Conservation (phyloP, 2,888 invertebrate genomes). For the Mermis nigrescens region DNA sequence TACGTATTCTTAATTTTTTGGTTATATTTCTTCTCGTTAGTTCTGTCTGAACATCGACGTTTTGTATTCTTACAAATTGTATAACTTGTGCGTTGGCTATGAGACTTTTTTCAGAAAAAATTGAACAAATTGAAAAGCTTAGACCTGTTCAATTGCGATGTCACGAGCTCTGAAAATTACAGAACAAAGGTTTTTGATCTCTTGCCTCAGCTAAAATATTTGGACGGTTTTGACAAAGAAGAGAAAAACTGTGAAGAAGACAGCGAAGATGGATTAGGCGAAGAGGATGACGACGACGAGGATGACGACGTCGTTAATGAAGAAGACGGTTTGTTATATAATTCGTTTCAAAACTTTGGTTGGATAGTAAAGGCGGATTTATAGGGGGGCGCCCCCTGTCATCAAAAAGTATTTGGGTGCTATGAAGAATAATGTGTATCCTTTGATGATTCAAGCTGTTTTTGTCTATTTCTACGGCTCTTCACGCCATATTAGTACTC, state of each 20-base stretch:
- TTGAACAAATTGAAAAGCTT: conserved; percentile 62
- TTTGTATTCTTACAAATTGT: too few species aligned
- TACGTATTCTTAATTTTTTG: too few species aligned
- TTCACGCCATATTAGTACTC: too few species aligned
- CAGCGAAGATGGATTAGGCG: conserved; percentile 46
- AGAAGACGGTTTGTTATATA: background rate
- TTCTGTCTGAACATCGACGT: too few species aligned
- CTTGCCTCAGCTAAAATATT: conserved; percentile 65
- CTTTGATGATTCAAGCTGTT: too few species aligned
- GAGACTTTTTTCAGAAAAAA: conserved; percentile 51
- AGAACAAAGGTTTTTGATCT: conserved; percentile 76
- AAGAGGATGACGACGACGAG: conserved; percentile 26
- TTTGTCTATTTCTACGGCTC: too few species aligned
- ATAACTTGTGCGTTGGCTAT: too few species aligned
- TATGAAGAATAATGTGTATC: too few species aligned
- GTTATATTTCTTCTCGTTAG: too few species aligned
- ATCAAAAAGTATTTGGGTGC: background rate
- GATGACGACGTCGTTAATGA: conserved; percentile 9
- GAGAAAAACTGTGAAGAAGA: conserved; percentile 36
- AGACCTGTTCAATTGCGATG: conserved; percentile 89
- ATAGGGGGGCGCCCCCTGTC: background rate
- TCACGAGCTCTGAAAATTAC: conserved; percentile 68
- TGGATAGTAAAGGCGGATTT: background rate
- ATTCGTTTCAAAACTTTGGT: background rate
- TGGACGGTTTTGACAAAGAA: conserved; percentile 58